Evolutionary conservation across 2,888 invertebrate species (phyloP).

Genomic region (Megamerina dolium): DNA sequence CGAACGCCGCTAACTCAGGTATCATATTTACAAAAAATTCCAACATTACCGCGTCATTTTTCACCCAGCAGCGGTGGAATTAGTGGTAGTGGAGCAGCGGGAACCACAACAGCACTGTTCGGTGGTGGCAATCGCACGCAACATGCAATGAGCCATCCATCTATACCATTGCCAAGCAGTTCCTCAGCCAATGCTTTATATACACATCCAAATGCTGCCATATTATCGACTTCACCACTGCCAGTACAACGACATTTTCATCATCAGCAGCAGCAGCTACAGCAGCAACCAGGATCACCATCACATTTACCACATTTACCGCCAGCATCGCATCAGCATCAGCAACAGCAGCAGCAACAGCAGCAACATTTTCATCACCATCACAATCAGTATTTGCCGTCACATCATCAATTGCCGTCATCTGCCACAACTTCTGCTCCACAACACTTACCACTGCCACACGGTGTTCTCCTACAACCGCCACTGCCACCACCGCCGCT

Average conservation of each 20-base stretch:
- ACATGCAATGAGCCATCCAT: too few relatives aligned
- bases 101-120: constrained; percentile 9
- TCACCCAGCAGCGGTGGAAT: constrained; percentile 30
- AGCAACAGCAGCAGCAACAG: too few relatives aligned
- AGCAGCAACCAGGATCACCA: constrained; percentile 13
- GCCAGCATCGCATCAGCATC: constrained; percentile 22
- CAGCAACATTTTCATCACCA: too few relatives aligned
- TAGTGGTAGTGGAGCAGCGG: constrained; percentile 16
- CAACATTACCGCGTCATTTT: constrained; percentile 45
- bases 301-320: constrained; percentile 19
- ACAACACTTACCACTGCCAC: constrained; percentile 36
- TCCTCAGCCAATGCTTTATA: constrained; percentile 43
- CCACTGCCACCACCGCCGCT: constrained; percentile 15
- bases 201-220: constrained; percentile 32
- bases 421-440: constrained; percentile 17
- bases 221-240: constrained; percentile 44
- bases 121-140: constrained; percentile 9
- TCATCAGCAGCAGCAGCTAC: constrained; percentile 19
- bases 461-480: constrained; percentile 28
- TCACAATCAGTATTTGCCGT: constrained; percentile 28
- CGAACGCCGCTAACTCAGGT: constrained; percentile 45
- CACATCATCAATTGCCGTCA: constrained; percentile 16
- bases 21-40: constrained; percentile 46
- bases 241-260: constrained; percentile 43
- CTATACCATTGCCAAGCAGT: constrained; percentile 42